Base-by-base conservation (phyloP, 1,140 invertebrate species). In the Ctenoplectra terminalis region DNA sequence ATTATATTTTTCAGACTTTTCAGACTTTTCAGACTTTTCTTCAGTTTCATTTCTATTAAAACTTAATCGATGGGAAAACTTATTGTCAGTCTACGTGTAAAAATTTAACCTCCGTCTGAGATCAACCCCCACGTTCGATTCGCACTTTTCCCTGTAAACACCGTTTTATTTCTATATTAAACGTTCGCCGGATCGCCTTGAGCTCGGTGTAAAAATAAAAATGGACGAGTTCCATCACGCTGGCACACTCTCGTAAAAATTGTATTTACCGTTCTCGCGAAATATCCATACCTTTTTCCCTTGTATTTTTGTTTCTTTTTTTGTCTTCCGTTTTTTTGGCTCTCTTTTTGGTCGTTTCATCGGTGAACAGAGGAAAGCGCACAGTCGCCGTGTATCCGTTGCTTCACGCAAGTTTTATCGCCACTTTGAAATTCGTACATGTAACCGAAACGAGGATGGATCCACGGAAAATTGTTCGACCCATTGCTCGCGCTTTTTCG, bases 111-210 rank as follows among this genome's bases (percentile, higher is more conserved):
- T 31, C 31, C 31, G 31, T 37, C 17, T 5, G 7, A 1, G 29
- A 46, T 5, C 43, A 3, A 11, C 8, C n/a, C 2, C 23, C 5
- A 13, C n/a, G 26, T 56, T 63, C 56, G 54, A 61, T 50, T 72
- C 77, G n/a, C n/a, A 58, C 66, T 71, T 40, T 23, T 9, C 43
- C 56, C 31, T 56, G 56, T 63, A 79, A 79, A 79, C 77, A 79
- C 31, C n/a, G 67, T 52, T 79, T 79, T 72, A 79, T 79, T 72
- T 46, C 66, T n/a, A 34, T 50, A 79, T 79, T 79, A 79, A 79
- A 79, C 56, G 69, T 37, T 79, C 34, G 17, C 11, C 6, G 67
- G 64, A 60, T 70, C 46, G 75, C 64, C 64, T 48, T 48, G 64
- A 78, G 66, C 66, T 52, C 43, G 76, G 15, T 56, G 76, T 34